phyloP scores from a whole-genome alignment of 2,113 vertebrate genomes.

The Brachyistius frenatus region DNA sequence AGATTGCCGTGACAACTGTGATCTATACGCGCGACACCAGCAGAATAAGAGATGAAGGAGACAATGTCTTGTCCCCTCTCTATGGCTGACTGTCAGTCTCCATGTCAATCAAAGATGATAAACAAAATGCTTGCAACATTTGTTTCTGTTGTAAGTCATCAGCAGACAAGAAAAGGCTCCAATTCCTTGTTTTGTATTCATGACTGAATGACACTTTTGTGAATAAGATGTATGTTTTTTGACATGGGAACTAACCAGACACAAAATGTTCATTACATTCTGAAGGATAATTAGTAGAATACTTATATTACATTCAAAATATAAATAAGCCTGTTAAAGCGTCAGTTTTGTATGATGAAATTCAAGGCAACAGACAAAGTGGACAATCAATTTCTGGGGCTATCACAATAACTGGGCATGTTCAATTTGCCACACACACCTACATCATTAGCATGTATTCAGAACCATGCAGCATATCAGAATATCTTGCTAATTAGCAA shows the following conservation, averaged over 20 bases:
- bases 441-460: constrained; percentile 9
- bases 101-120: constrained; percentile 69
- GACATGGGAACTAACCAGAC: neutral
- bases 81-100: constrained; percentile 72
- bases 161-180: constrained; percentile 18
- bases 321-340: neutral
- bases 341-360: constrained; percentile 5
- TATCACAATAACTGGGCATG: neutral
- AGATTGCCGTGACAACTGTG: constrained; percentile 82
- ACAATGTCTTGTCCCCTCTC: constrained; percentile 65
- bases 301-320: neutral
- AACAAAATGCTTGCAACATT: constrained; percentile 48
- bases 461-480: constrained; percentile 16
- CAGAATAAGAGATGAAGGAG: constrained; percentile 76
- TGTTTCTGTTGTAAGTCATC: constrained; percentile 18
- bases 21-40: constrained; percentile 73
- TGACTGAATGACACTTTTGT: neutral
- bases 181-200: constrained; percentile 12
- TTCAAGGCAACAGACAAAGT: neutral
- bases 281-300: too few species aligned
- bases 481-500: constrained; percentile 19
- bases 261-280: neutral
- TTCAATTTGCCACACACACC: neutral
- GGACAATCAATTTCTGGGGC: neutral
- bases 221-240: neutral